Conservation (phyloP, 2,797 vertebrate species). For the Lycodopsis pacificus region DNA sequence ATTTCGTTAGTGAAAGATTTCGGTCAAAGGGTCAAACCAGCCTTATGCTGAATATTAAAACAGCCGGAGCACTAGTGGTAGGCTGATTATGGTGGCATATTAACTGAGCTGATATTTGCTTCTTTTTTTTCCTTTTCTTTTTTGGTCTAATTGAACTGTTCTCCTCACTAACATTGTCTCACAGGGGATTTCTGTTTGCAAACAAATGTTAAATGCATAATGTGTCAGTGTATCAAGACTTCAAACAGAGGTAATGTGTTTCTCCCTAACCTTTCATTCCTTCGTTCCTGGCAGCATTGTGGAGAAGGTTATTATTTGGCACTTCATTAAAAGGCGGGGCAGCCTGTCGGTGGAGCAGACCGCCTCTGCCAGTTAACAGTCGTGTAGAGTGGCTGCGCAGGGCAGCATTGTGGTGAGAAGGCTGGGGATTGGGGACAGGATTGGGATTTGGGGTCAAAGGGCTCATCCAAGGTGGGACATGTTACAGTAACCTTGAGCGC, state of each 20-base stretch:
- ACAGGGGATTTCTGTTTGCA: constrained; percentile 69
- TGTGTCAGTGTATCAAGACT: constrained; percentile 84
- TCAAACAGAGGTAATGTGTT: constrained; percentile 87
- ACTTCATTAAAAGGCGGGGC: constrained; percentile 88
- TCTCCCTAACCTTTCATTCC: constrained; percentile 77
- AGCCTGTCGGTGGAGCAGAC: constrained; percentile 79
- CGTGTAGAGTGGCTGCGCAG: constrained; percentile 83
- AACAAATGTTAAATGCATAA: constrained; percentile 76
- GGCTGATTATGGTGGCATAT: constrained; percentile 72
- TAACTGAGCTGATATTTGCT: constrained; percentile 70
- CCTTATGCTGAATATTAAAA: constrained; percentile 77
- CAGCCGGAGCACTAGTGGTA: constrained; percentile 77
- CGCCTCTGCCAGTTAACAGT: constrained; percentile 88
- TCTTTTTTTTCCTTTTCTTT: constrained; percentile 39
- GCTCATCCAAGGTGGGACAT: constrained; percentile 79
- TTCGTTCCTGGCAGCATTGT: constrained; percentile 84
- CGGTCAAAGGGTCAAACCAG: constrained; percentile 76
- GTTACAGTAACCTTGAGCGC: constrained; percentile 77
- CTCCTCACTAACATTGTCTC: constrained; percentile 68
- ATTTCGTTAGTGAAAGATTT: constrained; percentile 81
- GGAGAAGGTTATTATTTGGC: constrained; percentile 88
- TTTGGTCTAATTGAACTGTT: constrained; percentile 79
- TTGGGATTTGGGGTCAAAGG: constrained; percentile 79
- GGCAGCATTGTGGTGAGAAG: constrained; percentile 78
- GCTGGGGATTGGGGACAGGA: constrained; percentile 77